Conservation (phyloP, 2,797 vertebrate species). For the Odontamblyopus lacepedii region DNA sequence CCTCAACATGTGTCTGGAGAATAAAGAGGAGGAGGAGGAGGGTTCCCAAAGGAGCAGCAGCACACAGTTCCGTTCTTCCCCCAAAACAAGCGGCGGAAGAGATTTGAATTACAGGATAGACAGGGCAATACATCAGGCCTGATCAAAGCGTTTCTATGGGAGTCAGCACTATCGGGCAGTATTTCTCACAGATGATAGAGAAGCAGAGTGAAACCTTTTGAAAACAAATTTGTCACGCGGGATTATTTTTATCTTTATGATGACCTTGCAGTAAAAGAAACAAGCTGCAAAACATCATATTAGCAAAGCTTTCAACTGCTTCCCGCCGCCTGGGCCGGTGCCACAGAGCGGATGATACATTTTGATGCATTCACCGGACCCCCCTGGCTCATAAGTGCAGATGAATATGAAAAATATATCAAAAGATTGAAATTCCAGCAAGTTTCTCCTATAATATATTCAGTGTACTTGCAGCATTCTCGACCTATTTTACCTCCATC, state of each 20-base stretch:
- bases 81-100: conserved; percentile 66
- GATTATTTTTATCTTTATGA: conserved; percentile 80
- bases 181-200: conserved; percentile 73
- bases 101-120: conserved; percentile 78
- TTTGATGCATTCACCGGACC: conserved; percentile 42
- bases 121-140: conserved; percentile 76
- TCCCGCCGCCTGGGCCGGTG: conserved; percentile 53
- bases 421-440: conserved; percentile 50
- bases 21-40: conserved; percentile 34
- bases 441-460: conserved; percentile 26
- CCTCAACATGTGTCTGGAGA: conserved; percentile 44
- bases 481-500: conserved; percentile 29
- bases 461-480: conserved; percentile 34
- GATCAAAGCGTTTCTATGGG: conserved; percentile 70
- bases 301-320: conserved; percentile 65
- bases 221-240: conserved; percentile 80
- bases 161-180: conserved; percentile 77
- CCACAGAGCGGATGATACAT: conserved; percentile 59
- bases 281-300: conserved; percentile 71
- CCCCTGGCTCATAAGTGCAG: conserved; percentile 44
- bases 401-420: conserved; percentile 51
- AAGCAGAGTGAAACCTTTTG: conserved; percentile 75
- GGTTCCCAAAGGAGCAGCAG: conserved; percentile 53
- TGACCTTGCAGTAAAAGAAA: conserved; percentile 81
- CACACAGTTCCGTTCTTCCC: conserved; percentile 51